Evolutionary conservation across 2,797 vertebrate genomes (phyloP).

Genomic region (Lutjanus argentimaculatus): DNA sequence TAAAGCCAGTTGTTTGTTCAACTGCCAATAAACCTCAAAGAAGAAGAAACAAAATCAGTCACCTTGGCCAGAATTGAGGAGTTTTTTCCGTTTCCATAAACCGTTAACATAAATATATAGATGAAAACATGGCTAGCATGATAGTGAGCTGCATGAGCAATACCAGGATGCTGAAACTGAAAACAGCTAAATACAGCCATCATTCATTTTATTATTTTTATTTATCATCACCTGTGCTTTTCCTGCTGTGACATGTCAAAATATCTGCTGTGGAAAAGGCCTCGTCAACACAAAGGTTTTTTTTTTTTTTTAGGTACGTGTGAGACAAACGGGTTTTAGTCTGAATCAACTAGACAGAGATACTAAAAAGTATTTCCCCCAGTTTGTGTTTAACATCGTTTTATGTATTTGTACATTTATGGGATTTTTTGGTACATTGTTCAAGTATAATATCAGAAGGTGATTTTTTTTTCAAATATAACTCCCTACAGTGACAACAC

Average conservation of each 20-base stretch:
- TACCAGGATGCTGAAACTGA: no score
- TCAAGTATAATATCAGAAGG: background rate
- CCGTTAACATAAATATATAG: no score
- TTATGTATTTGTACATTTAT: background rate
- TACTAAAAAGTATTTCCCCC: slow-evolving; percentile 1
- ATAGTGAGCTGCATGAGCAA: no score
- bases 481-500: background rate
- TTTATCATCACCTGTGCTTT: background rate
- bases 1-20: no score
- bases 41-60: no score
- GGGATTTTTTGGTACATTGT: background rate
- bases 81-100: no score
- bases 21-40: no score
- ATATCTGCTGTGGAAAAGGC: background rate
- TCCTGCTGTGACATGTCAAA: background rate
- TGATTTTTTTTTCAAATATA: background rate
- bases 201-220: background rate
- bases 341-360: background rate
- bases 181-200: no score
- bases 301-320: no score
- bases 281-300: background rate
- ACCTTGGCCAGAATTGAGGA: no score
- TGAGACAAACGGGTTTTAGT: background rate
- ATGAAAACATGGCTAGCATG: no score
- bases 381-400: background rate